A percentile compares a stretch with the other conserved stretches of the same genome.
These are phyloP conservation scores for Peromyscus melanophrys DNA, from an alignment of 2,797 vertebrate genomes.

Conservation along the genomic window DNA sequence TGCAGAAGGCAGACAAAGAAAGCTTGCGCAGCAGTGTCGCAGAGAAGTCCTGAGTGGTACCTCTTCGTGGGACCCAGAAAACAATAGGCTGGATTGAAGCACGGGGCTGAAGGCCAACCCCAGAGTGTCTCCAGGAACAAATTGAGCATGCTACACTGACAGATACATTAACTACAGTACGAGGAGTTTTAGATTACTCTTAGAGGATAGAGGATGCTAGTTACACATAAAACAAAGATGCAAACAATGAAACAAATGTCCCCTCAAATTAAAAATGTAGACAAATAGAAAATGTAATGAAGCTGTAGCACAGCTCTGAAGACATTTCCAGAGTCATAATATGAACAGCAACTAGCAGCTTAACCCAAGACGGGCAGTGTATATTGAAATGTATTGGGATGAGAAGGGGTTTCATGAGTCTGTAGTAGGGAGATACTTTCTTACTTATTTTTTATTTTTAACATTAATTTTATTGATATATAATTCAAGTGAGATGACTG, in stretches of 20 bases:
- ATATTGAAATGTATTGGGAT: not conserved
- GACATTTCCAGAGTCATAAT: not conserved
- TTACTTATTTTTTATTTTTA: not conserved
- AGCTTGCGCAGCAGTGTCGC: not conserved
- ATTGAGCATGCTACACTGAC: not conserved
- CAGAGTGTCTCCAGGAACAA: not conserved
- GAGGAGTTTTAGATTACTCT: conserved; percentile 21
- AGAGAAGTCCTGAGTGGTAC: not conserved
- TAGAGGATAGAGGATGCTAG: not conserved
- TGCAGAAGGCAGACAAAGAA: not conserved
- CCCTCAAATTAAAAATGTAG: not conserved
- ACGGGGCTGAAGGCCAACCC: not conserved
- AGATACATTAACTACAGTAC: not conserved
- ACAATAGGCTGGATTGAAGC: not conserved
- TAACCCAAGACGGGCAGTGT: not conserved
- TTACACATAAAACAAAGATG: conserved; percentile 35
- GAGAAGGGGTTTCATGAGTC: not conserved
- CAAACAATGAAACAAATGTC: conserved; percentile 5
- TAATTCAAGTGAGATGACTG: not conserved
- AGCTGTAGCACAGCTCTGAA: not conserved
- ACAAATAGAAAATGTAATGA: conserved; percentile 8
- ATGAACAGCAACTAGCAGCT: not conserved
- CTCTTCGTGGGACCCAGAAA: not conserved
- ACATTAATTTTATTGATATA: not conserved
- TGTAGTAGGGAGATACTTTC: not conserved